Evolutionary conservation across 2,888 invertebrate genomes (phyloP).

Genomic region (Lasioglossum lativentre): DNA sequence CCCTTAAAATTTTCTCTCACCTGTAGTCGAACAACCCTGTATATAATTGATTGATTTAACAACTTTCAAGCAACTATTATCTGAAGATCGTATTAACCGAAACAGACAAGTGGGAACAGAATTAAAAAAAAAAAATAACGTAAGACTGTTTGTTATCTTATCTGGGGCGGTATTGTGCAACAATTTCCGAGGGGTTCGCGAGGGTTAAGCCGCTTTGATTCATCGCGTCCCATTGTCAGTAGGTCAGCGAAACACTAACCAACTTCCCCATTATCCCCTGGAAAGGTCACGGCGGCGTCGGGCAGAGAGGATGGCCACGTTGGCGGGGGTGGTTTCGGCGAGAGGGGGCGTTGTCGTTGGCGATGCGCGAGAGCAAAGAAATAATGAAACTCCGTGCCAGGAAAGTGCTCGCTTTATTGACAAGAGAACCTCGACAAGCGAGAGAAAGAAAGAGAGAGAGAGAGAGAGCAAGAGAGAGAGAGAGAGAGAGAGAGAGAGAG

Average conservation of each 20-base stretch:
- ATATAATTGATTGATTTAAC: too few species aligned
- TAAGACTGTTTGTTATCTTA: not conserved
- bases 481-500: constrained; percentile 52
- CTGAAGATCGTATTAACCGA: not conserved
- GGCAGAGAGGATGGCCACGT: not conserved
- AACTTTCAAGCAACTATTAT: not conserved
- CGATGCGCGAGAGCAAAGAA: constrained; percentile 72
- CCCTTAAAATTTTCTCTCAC: too few species aligned
- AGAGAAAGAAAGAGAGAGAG: constrained; percentile 54
- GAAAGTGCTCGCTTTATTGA: constrained; percentile 80
- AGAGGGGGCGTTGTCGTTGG: constrained; percentile 35
- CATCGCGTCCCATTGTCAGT: constrained; percentile 31
- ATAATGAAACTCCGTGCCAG: constrained; percentile 79
- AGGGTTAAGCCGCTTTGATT: constrained; percentile 26
- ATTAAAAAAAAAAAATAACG: too few species aligned
- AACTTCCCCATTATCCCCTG: constrained; percentile 40
- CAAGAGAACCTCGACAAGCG: constrained; percentile 72
- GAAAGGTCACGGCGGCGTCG: constrained; percentile 43
- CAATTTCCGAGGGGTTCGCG: not conserved
- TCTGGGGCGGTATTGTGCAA: not conserved
- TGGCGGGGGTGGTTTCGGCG: constrained; percentile 21
- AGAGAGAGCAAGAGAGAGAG: constrained; percentile 60
- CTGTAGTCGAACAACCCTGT: too few species aligned
- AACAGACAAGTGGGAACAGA: not conserved
- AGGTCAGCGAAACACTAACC: constrained; percentile 60